Conservation (phyloP, 1,140 invertebrate species). For the Anagrus nilaparvatae region DNA sequence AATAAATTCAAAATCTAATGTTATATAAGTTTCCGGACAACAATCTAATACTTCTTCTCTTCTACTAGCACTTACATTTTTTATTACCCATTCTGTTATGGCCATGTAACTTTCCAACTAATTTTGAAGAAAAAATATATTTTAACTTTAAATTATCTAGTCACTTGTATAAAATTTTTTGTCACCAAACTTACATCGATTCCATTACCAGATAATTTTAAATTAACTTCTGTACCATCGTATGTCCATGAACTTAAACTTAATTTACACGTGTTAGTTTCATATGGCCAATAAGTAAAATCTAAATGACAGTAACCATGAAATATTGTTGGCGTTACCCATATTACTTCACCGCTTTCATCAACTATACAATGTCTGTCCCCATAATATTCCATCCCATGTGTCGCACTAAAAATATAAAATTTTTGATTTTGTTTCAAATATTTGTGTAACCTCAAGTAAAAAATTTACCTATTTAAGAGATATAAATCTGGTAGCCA, state of each 20-base stretch:
- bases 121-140: too few species aligned
- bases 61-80: conserved; percentile 9
- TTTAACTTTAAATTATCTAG: conserved; percentile 4
- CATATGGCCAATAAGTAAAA: conserved; percentile 60
- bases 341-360: conserved; percentile 48
- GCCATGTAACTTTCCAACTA: conserved; percentile 11
- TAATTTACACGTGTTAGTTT: conserved; percentile 56
- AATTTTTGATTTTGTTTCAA: not conserved
- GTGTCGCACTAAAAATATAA: conserved; percentile 38
- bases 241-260: conserved; percentile 62
- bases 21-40: conserved; percentile 47
- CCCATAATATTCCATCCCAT: conserved; percentile 46
- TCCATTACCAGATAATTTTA: conserved; percentile 30
- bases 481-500: conserved; percentile 59
- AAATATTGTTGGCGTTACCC: conserved; percentile 61
- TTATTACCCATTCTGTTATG: conserved; percentile 10
- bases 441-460: too few species aligned
- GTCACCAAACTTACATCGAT: conserved; percentile 48
- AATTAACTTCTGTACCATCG: conserved; percentile 51
- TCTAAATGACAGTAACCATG: conserved; percentile 56
- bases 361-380: conserved; percentile 51
- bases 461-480: conserved; percentile 46
- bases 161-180: too few species aligned
- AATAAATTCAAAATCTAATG: conserved; percentile 43
- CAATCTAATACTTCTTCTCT: conserved; percentile 35